Conservation (phyloP, 2,113 vertebrate species). For the Athene noctua region DNA sequence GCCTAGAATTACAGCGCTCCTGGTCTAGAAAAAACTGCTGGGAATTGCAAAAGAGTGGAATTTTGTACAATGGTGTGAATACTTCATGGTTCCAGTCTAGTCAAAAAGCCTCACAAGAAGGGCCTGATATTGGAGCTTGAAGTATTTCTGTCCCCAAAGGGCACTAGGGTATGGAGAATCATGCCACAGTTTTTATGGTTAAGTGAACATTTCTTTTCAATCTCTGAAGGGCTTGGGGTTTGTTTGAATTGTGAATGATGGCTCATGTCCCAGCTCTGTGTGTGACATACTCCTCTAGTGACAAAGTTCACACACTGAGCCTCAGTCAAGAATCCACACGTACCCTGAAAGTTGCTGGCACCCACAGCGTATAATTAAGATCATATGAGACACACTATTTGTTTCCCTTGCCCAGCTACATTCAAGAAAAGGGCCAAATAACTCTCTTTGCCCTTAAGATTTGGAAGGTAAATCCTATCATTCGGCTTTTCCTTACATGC, state of each 20-base stretch:
- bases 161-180: constrained; percentile 3
- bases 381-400: not conserved
- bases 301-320: constrained; percentile 52
- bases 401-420: not conserved
- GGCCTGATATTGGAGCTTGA: not conserved
- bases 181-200: constrained; percentile 45
- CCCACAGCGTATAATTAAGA: not conserved
- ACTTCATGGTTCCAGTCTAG: not conserved
- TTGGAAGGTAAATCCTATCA: not conserved
- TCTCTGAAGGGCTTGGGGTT: constrained; percentile 38
- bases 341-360: constrained; percentile 41
- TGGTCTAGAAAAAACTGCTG: not conserved
- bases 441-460: not conserved
- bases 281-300: constrained; percentile 49
- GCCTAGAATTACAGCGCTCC: not conserved
- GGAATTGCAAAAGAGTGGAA: not conserved
- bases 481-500: not conserved
- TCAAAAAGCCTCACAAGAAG: constrained; percentile 39
- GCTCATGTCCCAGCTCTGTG: constrained; percentile 61
- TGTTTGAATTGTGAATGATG: constrained; percentile 66
- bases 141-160: constrained; percentile 37
- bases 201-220: constrained; percentile 52
- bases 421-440: not conserved
- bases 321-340: constrained; percentile 50
- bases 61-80: constrained; percentile 10